Percentiles rank a stretch among this genome's conserved stretches.
Evolutionary conservation across 2,113 vertebrate species (phyloP).

Genomic region (Asarcornis scutulata): DNA sequence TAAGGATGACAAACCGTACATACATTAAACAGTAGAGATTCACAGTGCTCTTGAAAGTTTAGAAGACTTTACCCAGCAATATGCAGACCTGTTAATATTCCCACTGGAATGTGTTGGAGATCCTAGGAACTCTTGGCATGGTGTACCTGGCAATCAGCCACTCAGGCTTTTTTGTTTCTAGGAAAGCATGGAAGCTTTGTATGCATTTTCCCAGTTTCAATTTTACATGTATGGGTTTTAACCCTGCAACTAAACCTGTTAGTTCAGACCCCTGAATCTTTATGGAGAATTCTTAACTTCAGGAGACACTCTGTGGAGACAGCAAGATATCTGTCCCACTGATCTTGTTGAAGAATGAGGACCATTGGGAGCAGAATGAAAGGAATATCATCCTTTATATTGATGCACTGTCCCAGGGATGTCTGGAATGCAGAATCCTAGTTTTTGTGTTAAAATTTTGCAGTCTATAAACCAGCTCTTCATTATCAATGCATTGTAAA

Average conservation of each 20-base stretch:
- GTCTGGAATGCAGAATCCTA: neutral
- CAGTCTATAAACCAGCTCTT: neutral
- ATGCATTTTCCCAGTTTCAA: neutral
- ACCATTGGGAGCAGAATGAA: neutral
- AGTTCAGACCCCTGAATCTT: neutral
- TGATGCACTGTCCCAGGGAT: neutral
- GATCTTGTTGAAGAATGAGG: neutral
- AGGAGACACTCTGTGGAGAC: neutral
- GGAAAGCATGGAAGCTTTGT: neutral
- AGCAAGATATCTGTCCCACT: neutral
- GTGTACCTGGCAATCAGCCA: constrained; percentile 29
- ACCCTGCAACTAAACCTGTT: neutral
- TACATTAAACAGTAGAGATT: constrained; percentile 29
- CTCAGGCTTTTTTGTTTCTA: neutral
- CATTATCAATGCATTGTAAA: neutral
- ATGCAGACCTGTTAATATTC: constrained; percentile 53
- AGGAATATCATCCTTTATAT: neutral
- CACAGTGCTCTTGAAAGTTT: neutral
- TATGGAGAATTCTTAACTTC: neutral
- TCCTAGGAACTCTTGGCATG: constrained; percentile 7
- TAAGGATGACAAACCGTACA: neutral
- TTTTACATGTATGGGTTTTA: neutral
- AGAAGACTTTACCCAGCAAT: constrained; percentile 28
- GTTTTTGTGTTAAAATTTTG: neutral
- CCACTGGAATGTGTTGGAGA: neutral